Evolutionary conservation across 2,888 invertebrate species (phyloP), one percentile per base, ranked within the genome.

Genomic region (Terebella lapidaria): DNA sequence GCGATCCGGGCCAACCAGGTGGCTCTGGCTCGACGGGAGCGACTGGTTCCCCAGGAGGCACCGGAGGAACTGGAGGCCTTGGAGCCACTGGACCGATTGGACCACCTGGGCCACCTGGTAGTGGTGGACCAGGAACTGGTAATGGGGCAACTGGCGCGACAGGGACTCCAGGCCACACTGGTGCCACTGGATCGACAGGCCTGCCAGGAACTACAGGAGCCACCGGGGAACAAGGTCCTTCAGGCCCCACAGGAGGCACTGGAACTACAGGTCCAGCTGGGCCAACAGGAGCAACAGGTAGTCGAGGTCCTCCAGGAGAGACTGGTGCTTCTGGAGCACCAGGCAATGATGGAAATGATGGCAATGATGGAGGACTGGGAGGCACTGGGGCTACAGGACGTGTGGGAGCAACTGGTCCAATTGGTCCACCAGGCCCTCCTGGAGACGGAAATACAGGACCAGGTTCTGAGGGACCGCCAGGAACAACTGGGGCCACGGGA

Each of bases 171-270:
- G 64, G 63, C 46, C 15, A 30, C 15, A 27, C 64, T 29, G 63
- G 63, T n/a, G 47, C 30, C 24, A 55, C 47, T 20, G 63, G 63
- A 55, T 26, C 47, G 2, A 55, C 58, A 24, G 67, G 67, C 52
- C 27, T 25, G 5, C 30, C 47, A n/a, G 67, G 67, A 26, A 45
- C 28, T 54, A 46, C 57, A 10, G 66, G 66, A 51, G 35, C 47
- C 24, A 49, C 56, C n/a, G 65, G 65, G 22, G 1, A 25, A 22
- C 22, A 45, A 3, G 64, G 64, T n/a, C 28, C 42, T 18, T 22
- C 45, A 10, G 64, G 64, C 20, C 49, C 49, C 5, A 49, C 49
- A 20, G 49, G 49, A 10, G 49, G 18, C 5, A 49, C 49, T 5
- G 49, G 49, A 20, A 5, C 49, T 5, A 22, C 49, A 24, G 49